phyloP scores from a whole-genome alignment of 2,113 vertebrate genomes.

The Terrapene triunguis region DNA sequence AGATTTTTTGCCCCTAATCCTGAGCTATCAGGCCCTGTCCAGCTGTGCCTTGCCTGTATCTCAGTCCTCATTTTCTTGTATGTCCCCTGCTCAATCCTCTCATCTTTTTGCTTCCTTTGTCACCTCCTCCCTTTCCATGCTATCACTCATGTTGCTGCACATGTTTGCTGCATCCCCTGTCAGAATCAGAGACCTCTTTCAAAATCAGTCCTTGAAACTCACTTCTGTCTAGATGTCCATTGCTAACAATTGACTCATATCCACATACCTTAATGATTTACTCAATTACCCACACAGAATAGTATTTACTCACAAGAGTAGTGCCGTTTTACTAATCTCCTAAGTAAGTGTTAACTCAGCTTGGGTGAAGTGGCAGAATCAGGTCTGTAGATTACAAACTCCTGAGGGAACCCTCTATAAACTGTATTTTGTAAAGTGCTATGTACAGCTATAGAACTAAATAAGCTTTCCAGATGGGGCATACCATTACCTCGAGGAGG shows the following conservation, averaged over 20 bases:
- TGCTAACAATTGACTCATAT: not conserved
- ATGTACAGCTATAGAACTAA: not conserved
- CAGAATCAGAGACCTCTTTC: not conserved
- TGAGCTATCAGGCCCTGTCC: not conserved
- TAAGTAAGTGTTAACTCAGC: not conserved
- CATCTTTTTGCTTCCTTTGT: not conserved
- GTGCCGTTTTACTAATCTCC: not conserved
- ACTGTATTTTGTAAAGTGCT: not conserved
- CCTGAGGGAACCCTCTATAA: not conserved
- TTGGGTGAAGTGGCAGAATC: not conserved
- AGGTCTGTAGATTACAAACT: not conserved
- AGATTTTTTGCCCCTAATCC: not conserved
- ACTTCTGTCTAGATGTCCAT: not conserved
- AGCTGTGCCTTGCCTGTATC: not conserved
- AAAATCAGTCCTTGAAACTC: not conserved
- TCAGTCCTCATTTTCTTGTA: not conserved
- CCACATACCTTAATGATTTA: not conserved
- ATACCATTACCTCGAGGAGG: not conserved
- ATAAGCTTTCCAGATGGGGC: not conserved
- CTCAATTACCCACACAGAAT: too few species aligned
- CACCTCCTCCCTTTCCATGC: fast-evolving
- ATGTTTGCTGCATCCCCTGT: not conserved
- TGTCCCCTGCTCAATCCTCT: not conserved
- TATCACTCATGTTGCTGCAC: not conserved
- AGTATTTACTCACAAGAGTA: fast-evolving